These are phyloP conservation scores for Sesamia inferens DNA, from an alignment of 2,888 invertebrate genomes.

Conservation along the genomic window DNA sequence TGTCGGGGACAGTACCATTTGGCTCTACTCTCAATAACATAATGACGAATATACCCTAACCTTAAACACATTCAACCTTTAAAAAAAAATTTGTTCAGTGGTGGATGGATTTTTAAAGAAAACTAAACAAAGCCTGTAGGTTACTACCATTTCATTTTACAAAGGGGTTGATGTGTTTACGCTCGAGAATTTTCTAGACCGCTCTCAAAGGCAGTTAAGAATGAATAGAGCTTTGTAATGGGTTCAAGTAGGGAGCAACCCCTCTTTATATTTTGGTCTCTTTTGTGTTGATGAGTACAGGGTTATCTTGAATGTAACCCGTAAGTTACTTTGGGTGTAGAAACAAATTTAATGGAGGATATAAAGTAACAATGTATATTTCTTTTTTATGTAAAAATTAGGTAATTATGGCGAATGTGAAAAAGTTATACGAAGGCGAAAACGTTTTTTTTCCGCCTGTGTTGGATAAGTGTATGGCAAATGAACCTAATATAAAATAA, in stretches of 20 bases:
- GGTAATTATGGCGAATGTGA: not conserved
- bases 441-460: not conserved
- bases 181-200: conserved; percentile 27
- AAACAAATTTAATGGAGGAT: not conserved
- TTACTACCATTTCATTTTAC: conserved; percentile 5
- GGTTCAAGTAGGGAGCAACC: conserved; percentile 25
- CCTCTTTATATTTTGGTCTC: not conserved
- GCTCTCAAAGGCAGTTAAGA: conserved; percentile 6
- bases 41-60: too few relatives aligned
- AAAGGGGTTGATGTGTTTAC: not conserved
- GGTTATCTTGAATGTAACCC: not conserved
- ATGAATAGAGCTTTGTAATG: conserved; percentile 19
- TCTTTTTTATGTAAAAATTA: not conserved
- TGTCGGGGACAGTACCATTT: too few relatives aligned
- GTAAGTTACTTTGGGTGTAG: not conserved
- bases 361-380: too few relatives aligned
- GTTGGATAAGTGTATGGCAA: not conserved
- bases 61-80: too few relatives aligned
- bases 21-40: too few relatives aligned
- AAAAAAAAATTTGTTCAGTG: too few relatives aligned
- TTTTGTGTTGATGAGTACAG: conserved; percentile 21
- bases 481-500: too few relatives aligned
- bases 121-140: not conserved
- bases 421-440: not conserved
- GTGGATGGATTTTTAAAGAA: too few relatives aligned